phyloP scores from a whole-genome alignment of 2,797 vertebrate genomes.

The Mus spretus region DNA sequence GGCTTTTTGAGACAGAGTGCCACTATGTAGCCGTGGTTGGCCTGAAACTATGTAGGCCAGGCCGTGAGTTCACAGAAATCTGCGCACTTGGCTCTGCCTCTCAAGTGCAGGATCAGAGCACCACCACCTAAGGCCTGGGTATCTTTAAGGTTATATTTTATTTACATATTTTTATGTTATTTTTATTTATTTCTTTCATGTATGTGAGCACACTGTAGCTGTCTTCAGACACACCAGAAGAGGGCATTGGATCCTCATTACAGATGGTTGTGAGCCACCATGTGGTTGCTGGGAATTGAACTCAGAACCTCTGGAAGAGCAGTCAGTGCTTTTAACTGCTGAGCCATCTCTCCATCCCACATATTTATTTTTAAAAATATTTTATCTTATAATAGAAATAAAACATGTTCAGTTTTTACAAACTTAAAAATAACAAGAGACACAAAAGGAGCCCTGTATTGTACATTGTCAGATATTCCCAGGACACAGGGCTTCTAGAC shows the following conservation, averaged over 20 bases:
- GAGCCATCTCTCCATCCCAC: too few species aligned
- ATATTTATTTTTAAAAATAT: conserved; percentile 7
- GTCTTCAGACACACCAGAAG: too few species aligned
- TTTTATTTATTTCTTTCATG: too few species aligned
- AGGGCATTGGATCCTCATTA: too few species aligned
- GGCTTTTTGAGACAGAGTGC: not conserved
- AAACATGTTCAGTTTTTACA: conserved; percentile 7
- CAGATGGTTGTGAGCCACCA: too few species aligned
- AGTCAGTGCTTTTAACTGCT: too few species aligned
- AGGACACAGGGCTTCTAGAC: not conserved
- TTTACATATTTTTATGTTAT: not conserved
- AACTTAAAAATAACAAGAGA: conserved; percentile 38
- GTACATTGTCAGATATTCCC: not conserved
- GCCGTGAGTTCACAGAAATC: not conserved
- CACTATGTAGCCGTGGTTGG: not conserved
- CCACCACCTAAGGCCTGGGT: too few species aligned
- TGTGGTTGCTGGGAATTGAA: too few species aligned
- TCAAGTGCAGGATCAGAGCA: not conserved
- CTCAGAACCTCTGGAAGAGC: too few species aligned
- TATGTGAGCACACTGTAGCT: too few species aligned
- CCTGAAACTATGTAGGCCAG: not conserved
- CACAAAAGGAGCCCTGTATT: not conserved
- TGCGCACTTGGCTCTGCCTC: not conserved
- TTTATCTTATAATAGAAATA: conserved; percentile 45
- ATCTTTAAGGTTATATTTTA: conserved; percentile 66